Conservation (phyloP, 2,888 invertebrate genomes). For the Drosophila anomelani region DNA sequence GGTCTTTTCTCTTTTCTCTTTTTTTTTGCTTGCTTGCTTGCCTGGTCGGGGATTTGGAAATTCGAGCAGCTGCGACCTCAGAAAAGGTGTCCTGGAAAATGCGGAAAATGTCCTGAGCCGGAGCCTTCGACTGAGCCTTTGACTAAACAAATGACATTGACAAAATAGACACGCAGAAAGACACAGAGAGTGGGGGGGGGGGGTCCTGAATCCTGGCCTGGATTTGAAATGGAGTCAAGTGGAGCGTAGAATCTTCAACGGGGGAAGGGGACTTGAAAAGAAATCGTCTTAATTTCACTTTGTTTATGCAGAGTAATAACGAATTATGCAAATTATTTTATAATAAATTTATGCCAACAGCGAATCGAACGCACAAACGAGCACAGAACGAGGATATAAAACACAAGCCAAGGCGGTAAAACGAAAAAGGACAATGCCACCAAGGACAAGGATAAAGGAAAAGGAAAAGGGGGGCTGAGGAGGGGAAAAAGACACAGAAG, state of each 20-base stretch:
- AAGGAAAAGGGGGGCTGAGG: not conserved
- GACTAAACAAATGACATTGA: conserved; percentile 72
- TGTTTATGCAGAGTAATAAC: conserved; percentile 81
- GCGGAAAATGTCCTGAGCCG: conserved; percentile 10
- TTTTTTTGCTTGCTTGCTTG: not conserved
- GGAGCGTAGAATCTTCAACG: not conserved
- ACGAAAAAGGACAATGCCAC: conserved; percentile 1
- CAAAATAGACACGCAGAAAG: conserved; percentile 59
- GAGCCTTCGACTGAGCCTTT: conserved; percentile 47
- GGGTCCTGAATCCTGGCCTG: conserved; percentile 49
- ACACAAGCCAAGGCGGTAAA: conserved; percentile 58
- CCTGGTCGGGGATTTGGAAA: conserved; percentile 23
- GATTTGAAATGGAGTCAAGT: conserved; percentile 18
- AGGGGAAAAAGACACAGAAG: not conserved
- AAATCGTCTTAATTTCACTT: conserved; percentile 81
- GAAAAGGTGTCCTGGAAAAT: conserved; percentile 22
- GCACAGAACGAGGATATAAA: conserved; percentile 69
- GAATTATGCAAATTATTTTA: conserved; percentile 81
- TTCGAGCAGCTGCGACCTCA: conserved; percentile 39
- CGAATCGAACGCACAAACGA: conserved; percentile 70
- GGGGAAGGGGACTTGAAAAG: conserved; percentile 53
- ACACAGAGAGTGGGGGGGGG: not conserved
- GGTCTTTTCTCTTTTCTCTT: conserved; percentile 26
- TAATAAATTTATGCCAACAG: conserved; percentile 79
- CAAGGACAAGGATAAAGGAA: not conserved